Evolutionary conservation across 2,888 invertebrate species (phyloP).

Genomic region (Dolomedes plantarius): DNA sequence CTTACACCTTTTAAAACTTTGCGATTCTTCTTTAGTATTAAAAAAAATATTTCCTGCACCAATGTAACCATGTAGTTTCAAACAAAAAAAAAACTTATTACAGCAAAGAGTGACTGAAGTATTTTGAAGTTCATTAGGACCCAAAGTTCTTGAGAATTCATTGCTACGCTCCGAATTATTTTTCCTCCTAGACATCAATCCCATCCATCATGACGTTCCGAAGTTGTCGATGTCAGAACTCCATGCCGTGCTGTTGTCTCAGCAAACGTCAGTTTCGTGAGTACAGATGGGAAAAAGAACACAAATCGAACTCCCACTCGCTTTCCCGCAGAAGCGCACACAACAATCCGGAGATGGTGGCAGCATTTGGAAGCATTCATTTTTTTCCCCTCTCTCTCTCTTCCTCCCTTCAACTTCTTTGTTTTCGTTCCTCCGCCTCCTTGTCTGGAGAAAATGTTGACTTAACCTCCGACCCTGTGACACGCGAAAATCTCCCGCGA

Average conservation of each 20-base stretch:
- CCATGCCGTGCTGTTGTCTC: background rate
- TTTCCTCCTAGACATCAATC: background rate
- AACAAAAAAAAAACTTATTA: too few relatives aligned
- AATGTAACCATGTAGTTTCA: too few relatives aligned
- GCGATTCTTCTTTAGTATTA: too few relatives aligned
- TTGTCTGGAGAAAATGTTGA: slow-evolving; percentile 44
- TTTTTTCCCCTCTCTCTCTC: background rate
- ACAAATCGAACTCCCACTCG: slow-evolving; percentile 11
- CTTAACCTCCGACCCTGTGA: slow-evolving; percentile 51
- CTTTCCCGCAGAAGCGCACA: background rate
- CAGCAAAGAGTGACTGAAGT: too few relatives aligned
- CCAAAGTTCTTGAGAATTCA: too few relatives aligned
- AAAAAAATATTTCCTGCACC: too few relatives aligned
- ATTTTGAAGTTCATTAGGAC: too few relatives aligned
- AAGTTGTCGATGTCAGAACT: slow-evolving; percentile 9
- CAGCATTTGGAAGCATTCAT: background rate
- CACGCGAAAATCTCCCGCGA: slow-evolving; percentile 29
- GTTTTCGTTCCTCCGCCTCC: background rate
- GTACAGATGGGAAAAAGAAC: background rate
- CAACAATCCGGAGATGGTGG: background rate
- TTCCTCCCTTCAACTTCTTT: background rate
- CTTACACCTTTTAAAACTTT: too few relatives aligned
- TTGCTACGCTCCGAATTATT: background rate
- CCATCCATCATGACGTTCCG: background rate
- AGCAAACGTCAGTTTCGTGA: slow-evolving; percentile 3